Conservation (phyloP, 1,140 invertebrate genomes). For the Ganaspis sp. region DNA sequence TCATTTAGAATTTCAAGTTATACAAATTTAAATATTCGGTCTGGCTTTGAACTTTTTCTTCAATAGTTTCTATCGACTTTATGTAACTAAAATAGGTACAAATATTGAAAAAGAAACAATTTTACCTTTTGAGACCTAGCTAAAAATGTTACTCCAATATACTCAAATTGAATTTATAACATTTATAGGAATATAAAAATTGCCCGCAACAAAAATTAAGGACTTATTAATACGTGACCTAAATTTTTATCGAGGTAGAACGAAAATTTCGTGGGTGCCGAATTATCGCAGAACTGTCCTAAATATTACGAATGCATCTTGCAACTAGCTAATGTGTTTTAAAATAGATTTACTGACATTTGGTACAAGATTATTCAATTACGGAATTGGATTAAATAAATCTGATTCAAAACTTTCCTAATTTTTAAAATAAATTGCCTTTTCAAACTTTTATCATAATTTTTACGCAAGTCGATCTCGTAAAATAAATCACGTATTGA, state of each 20-base stretch:
- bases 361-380: slow-evolving; percentile 6
- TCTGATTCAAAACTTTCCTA: neutral
- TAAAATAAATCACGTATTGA: neutral
- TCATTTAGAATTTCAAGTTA: neutral
- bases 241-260: neutral
- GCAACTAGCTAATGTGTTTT: neutral
- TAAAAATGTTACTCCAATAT: neutral
- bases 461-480: neutral
- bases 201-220: neutral
- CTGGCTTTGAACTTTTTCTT: slow-evolving; percentile 1
- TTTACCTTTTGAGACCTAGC: neutral
- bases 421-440: neutral
- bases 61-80: neutral
- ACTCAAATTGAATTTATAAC: slow-evolving; percentile 3
- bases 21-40: neutral
- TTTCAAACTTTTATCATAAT: no score
- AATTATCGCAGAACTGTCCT: neutral
- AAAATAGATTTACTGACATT: slow-evolving; percentile 10
- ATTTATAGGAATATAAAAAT: neutral
- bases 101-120: neutral
- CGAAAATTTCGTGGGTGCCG: slow-evolving; percentile 3
- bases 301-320: slow-evolving; percentile 14
- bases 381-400: neutral
- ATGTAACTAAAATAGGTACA: neutral
- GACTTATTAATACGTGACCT: neutral